These are phyloP conservation scores for Megalopta genalis DNA, from an alignment of 1,140 invertebrate species.

Conservation along the genomic window DNA sequence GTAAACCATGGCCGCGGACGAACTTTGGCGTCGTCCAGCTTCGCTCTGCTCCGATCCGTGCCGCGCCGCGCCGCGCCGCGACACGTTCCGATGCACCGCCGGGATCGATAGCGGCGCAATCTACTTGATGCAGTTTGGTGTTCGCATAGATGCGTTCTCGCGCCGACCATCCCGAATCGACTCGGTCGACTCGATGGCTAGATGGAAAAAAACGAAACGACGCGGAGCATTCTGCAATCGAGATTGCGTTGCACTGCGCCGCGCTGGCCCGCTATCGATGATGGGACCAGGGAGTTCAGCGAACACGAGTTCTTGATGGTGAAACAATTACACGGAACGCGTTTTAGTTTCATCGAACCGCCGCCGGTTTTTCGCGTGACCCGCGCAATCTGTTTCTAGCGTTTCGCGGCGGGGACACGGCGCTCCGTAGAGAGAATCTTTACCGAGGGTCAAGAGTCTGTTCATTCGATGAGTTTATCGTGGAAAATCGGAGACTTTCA, in stretches of 20 bases:
- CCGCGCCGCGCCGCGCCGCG: too few species aligned
- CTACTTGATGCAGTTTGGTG: conserved; percentile 59
- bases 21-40: too few species aligned
- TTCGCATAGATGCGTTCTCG: conserved; percentile 55
- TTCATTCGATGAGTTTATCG: too few species aligned
- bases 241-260: conserved; percentile 19
- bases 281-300: conserved; percentile 2
- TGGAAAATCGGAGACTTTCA: too few species aligned
- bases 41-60: too few species aligned
- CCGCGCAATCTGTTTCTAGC: conserved; percentile 31
- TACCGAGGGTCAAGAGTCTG: too few species aligned
- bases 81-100: neutral
- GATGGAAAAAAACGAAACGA: conserved; percentile 28
- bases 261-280: conserved; percentile 11
- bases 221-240: conserved; percentile 41
- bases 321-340: conserved; percentile 54
- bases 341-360: conserved; percentile 50
- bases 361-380: conserved; percentile 30
- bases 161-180: conserved; percentile 37
- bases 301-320: conserved; percentile 46
- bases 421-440: neutral
- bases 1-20: too few species aligned
- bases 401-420: neutral
- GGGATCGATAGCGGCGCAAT: conserved; percentile 57
- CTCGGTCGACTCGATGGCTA: conserved; percentile 38